phyloP scores from a whole-genome alignment of 2,797 vertebrate genomes.

The Petrocephalus schoutedeni region DNA sequence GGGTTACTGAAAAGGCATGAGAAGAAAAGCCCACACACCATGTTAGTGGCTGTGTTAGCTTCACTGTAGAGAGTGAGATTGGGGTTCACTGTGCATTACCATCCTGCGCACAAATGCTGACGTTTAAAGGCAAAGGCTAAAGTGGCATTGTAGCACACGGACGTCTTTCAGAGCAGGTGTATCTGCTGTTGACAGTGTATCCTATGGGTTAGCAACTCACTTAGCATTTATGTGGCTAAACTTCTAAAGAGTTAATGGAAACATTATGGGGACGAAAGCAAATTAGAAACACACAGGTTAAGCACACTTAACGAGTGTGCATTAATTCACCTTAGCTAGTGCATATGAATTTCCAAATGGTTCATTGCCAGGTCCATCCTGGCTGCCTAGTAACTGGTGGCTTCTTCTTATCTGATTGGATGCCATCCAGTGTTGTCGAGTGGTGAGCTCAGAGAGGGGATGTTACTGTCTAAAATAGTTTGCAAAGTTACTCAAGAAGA shows the following conservation, averaged over 20 bases:
- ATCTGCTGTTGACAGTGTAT: not conserved
- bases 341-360: slow-evolving; percentile 59
- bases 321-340: slow-evolving; percentile 59
- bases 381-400: slow-evolving; percentile 62
- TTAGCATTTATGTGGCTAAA: slow-evolving; percentile 56
- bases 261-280: slow-evolving; percentile 66
- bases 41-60: not conserved
- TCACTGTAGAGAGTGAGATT: not conserved
- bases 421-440: not conserved
- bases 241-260: slow-evolving; percentile 68
- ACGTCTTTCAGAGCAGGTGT: not conserved
- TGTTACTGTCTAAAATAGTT: not conserved
- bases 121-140: not conserved
- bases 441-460: not conserved
- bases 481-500: not conserved
- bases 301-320: slow-evolving; percentile 69
- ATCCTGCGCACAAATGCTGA: not conserved
- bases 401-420: slow-evolving; percentile 49
- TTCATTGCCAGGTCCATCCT: slow-evolving; percentile 66
- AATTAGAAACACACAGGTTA: slow-evolving; percentile 73
- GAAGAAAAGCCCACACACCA: not conserved
- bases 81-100: not conserved
- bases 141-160: not conserved
- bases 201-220: slow-evolving; percentile 16
- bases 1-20: not conserved